Percentiles rank a stretch among this genome's conserved stretches.
Evolutionary conservation across 2,113 vertebrate genomes (phyloP).

Genomic region (Eulemur rufifrons): DNA sequence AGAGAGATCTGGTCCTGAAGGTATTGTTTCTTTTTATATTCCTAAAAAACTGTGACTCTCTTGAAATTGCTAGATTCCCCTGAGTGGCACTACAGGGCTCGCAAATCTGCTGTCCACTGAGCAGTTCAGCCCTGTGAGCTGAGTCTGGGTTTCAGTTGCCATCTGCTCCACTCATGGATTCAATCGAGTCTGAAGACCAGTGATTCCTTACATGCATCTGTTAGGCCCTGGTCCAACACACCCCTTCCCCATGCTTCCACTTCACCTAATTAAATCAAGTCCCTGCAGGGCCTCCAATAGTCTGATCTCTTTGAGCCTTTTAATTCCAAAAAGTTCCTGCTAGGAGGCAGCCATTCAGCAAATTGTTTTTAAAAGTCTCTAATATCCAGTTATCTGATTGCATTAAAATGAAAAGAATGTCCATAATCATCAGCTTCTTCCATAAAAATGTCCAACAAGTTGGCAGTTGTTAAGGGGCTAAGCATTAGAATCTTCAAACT

Average conservation of each 20-base stretch:
- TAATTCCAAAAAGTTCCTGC: background rate
- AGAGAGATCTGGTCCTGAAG: background rate
- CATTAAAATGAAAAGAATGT: background rate
- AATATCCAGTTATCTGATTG: background rate
- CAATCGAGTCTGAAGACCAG: background rate
- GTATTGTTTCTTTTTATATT: background rate
- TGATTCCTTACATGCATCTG: background rate
- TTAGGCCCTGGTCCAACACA: background rate
- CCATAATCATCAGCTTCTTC: background rate
- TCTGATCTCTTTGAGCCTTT: background rate
- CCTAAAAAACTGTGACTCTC: background rate
- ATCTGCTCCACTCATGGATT: background rate
- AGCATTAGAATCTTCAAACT: background rate
- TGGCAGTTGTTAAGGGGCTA: background rate
- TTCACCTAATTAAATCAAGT: background rate
- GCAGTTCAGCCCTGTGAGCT: background rate
- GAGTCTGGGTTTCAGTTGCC: background rate
- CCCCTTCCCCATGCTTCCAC: background rate
- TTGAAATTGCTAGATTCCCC: background rate
- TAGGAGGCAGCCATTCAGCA: conserved; percentile 20
- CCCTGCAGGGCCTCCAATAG: background rate
- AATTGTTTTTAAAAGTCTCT: conserved; percentile 16
- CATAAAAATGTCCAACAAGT: background rate
- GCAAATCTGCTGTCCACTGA: background rate
- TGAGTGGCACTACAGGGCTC: background rate